Percentiles rank a stretch among this genome's conserved stretches.
Conservation (phyloP, 2,797 vertebrate species). For the Mareca strepera region DNA sequence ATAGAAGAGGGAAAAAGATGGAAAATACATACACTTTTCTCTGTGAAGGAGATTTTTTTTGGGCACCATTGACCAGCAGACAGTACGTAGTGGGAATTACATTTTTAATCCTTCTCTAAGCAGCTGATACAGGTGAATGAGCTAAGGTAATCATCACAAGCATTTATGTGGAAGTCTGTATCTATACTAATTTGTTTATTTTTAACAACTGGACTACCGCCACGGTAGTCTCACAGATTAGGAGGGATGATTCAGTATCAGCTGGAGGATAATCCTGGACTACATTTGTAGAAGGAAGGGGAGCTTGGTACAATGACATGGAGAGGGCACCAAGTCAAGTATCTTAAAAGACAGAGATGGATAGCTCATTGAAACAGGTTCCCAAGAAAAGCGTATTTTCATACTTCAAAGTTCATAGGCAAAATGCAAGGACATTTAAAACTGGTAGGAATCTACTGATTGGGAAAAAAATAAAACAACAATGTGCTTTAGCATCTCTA, state of each 20-base stretch:
- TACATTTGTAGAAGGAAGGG: background rate
- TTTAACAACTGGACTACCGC: background rate
- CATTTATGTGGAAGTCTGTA: background rate
- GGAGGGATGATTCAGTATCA: background rate
- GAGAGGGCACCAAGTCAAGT: background rate
- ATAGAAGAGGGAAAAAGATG: background rate
- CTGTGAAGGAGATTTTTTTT: background rate
- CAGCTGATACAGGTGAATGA: background rate
- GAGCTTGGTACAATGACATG: background rate
- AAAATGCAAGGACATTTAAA: background rate
- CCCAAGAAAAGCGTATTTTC: background rate
- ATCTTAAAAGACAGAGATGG: background rate
- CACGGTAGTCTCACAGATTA: background rate
- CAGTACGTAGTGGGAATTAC: background rate
- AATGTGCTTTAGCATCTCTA: background rate
- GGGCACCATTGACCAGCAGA: background rate
- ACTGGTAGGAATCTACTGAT: background rate
- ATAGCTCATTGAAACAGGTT: background rate
- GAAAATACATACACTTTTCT: background rate
- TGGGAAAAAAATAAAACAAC: background rate
- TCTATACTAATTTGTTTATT: background rate
- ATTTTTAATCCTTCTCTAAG: background rate
- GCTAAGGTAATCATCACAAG: background rate
- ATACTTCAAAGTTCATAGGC: background rate
- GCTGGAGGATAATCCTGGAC: background rate